Evolutionary conservation across 23 tunicate species (phyloP).

Genomic region (Halocynthia aurantium): DNA sequence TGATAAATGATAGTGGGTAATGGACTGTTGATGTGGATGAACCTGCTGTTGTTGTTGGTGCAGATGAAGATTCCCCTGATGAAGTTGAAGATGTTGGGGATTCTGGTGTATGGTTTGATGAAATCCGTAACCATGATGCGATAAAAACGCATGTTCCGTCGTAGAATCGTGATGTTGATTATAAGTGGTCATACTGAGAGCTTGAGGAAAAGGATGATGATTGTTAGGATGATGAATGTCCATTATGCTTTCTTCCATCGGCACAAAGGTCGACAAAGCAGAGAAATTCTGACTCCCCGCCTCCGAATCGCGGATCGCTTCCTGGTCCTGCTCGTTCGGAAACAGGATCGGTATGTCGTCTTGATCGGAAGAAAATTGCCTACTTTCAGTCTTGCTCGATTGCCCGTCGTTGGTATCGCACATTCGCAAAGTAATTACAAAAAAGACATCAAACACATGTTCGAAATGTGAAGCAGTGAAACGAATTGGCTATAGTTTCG

Average conservation of each 20-base stretch:
- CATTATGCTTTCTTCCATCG: constrained; percentile 20
- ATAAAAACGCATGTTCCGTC: not conserved
- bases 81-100: constrained; percentile 2
- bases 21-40: not conserved
- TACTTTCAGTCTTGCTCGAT: too few relatives aligned
- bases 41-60: constrained; percentile 9
- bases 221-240: constrained; percentile 12
- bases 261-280: constrained; percentile 10
- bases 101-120: constrained; percentile 19
- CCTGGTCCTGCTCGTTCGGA: not conserved
- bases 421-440: constrained; percentile 1
- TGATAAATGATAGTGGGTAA: constrained; percentile 6
- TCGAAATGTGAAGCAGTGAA: too few relatives aligned
- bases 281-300: constrained; percentile 17
- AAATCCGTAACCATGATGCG: constrained; percentile 1
- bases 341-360: too few relatives aligned
- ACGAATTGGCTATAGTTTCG: too few relatives aligned
- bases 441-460: too few relatives aligned
- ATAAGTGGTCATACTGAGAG: not conserved
- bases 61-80: constrained; percentile 1
- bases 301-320: not conserved
- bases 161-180: constrained; percentile 2
- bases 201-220: constrained; percentile 5
- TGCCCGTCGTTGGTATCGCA: not conserved
- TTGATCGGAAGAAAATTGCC: too few relatives aligned